Evolutionary conservation across 2,113 vertebrate species (phyloP).

Genomic region (Puffinus mauretanicus): DNA sequence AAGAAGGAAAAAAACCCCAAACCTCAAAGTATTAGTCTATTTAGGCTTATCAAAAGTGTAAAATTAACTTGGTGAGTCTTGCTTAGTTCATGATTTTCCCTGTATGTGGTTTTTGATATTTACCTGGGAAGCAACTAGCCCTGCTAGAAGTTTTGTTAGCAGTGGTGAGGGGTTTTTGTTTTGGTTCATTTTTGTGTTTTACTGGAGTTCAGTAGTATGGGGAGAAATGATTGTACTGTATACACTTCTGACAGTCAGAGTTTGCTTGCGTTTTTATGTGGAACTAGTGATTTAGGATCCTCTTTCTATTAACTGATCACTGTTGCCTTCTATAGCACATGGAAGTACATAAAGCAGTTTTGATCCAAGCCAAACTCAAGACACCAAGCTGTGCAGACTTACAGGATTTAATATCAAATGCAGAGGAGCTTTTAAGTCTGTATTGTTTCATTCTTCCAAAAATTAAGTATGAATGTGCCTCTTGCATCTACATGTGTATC

Average conservation of each 20-base stretch:
- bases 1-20: accelerated
- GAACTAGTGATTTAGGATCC: background rate
- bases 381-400: background rate
- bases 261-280: accelerated
- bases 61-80: background rate
- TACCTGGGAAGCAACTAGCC: background rate
- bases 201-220: background rate
- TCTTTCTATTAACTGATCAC: background rate
- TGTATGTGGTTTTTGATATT: background rate
- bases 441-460: background rate
- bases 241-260: background rate
- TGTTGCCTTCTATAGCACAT: background rate
- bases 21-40: background rate
- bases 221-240: background rate
- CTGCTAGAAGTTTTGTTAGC: background rate
- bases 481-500: accelerated
- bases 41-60: background rate
- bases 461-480: background rate
- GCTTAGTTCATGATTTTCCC: background rate
- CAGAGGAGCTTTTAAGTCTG: background rate
- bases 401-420: background rate
- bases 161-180: background rate
- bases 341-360: background rate
- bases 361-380: background rate
- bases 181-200: background rate